These are phyloP conservation scores for Plecturocebus donacophilus DNA, from an alignment of 2,113 vertebrate genomes.

Conservation along the genomic window DNA sequence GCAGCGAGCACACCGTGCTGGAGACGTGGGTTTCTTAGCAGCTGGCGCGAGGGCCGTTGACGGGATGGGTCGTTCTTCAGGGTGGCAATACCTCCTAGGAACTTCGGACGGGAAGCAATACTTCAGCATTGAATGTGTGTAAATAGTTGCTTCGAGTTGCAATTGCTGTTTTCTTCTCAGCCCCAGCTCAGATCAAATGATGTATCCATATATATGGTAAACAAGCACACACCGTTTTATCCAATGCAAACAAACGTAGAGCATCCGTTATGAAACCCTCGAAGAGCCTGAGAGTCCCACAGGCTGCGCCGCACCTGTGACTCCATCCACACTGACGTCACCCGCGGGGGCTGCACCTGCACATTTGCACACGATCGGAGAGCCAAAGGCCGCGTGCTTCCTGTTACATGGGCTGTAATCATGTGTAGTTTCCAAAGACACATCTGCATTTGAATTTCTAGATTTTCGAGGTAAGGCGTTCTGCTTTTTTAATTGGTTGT, in stretches of 20 bases:
- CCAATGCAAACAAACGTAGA: neutral
- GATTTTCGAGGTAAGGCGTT: neutral
- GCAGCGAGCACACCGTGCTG: neutral
- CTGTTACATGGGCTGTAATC: neutral
- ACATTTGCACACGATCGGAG: constrained; percentile 51
- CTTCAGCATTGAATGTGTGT: constrained; percentile 74
- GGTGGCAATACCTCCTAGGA: constrained; percentile 50
- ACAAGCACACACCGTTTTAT: constrained; percentile 64
- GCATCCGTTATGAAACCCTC: neutral
- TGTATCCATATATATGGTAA: neutral
- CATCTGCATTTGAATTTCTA: neutral
- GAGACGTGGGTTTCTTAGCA: neutral
- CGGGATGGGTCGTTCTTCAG: neutral
- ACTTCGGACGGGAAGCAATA: constrained; percentile 11
- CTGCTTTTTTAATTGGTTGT: neutral
- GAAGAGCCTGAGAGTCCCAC: neutral
- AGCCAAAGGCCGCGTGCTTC: constrained; percentile 16
- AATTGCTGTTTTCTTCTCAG: neutral
- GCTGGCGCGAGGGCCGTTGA: constrained; percentile 7
- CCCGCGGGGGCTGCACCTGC: neutral
- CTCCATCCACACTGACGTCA: neutral
- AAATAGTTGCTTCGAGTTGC: neutral
- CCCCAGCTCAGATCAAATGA: constrained; percentile 57
- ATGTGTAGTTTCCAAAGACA: constrained; percentile 38
- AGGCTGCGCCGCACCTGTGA: neutral